These are phyloP conservation scores for Sinocyclocheilus rhinocerous DNA, from an alignment of 2,113 vertebrate genomes.

Conservation along the genomic window DNA sequence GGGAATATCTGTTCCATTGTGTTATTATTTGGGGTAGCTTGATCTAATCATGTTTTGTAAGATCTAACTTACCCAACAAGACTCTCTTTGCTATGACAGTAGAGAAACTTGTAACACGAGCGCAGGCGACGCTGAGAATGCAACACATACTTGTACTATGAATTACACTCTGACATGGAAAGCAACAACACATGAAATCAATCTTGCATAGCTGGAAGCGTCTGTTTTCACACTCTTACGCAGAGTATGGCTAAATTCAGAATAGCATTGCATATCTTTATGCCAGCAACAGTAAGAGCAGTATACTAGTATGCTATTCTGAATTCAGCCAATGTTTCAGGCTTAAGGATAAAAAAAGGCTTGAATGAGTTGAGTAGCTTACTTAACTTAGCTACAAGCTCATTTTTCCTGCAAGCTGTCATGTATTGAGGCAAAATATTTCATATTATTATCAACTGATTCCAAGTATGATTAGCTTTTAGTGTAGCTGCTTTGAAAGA, in stretches of 20 bases:
- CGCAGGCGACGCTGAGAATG: neutral
- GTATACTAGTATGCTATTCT: no score
- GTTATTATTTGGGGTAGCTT: neutral
- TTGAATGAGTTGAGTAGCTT: neutral
- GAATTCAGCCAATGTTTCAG: neutral
- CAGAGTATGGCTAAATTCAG: neutral
- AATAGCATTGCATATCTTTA: neutral
- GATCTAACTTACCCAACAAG: neutral
- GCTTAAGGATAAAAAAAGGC: neutral
- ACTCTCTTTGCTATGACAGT: neutral
- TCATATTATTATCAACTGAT: neutral
- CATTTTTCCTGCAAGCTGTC: neutral
- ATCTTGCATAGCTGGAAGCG: neutral
- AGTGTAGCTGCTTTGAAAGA: neutral
- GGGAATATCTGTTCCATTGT: neutral
- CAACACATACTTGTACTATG: constrained; percentile 3
- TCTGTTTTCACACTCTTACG: neutral
- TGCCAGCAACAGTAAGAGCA: neutral
- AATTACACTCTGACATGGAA: neutral
- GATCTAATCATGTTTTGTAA: neutral
- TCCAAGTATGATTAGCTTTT: neutral
- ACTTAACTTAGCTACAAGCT: neutral
- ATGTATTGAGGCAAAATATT: neutral
- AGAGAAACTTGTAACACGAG: neutral
- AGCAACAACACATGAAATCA: constrained; percentile 8